phyloP scores from a whole-genome alignment of 2,888 invertebrate species.

The Stenchaetothrips biformis region DNA sequence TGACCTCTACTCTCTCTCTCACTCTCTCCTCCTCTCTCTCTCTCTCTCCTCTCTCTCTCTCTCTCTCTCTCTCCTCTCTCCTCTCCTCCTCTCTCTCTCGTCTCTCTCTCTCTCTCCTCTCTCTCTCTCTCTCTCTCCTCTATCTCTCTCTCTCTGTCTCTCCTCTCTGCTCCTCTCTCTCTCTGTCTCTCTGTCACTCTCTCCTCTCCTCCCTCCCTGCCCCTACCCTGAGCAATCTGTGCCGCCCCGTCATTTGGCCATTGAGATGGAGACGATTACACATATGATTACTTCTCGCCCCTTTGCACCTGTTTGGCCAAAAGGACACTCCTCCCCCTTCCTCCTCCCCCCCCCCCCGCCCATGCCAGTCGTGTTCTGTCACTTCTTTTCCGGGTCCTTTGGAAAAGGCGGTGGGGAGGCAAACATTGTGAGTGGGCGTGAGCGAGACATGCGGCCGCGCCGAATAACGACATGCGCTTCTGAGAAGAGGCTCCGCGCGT shows the following conservation, averaged over 20 bases:
- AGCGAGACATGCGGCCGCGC: too few species aligned
- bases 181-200: background rate
- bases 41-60: slow-evolving; percentile 12
- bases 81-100: background rate
- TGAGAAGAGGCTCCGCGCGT: slow-evolving; percentile 58
- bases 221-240: too few species aligned
- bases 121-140: background rate
- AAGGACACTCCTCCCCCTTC: slow-evolving; percentile 11
- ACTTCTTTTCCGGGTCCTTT: too few species aligned
- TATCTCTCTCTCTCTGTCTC: slow-evolving; percentile 2
- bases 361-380: slow-evolving; percentile 31
- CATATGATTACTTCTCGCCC: too few species aligned
- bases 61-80: background rate
- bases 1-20: background rate
- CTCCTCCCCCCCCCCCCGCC: slow-evolving; percentile 45
- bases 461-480: slow-evolving; percentile 46
- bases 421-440: slow-evolving; percentile 49
- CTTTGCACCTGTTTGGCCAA: too few species aligned
- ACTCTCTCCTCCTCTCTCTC: slow-evolving; percentile 12
- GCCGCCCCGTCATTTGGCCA: too few species aligned
- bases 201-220: background rate
- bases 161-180: slow-evolving; percentile 25
- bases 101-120: background rate
- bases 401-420: slow-evolving; percentile 54
- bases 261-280: too few species aligned